A percentile compares a stretch with the other conserved stretches of the same genome.
Evolutionary conservation across 2,888 invertebrate genomes (phyloP).

Genomic region (Morpho achilles): DNA sequence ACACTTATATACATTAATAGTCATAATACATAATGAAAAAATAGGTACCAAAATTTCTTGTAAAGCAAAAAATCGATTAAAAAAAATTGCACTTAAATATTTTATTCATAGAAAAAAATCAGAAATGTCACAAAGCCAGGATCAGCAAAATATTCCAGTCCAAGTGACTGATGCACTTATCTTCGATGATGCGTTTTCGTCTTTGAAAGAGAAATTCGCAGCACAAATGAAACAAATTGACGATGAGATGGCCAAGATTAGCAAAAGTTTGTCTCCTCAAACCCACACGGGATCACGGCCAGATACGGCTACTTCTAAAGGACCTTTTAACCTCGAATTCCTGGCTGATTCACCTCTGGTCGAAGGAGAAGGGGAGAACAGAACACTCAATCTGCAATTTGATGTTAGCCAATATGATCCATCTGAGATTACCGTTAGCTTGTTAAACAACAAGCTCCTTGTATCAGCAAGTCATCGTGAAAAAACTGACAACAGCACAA

Average conservation of each 20-base stretch:
- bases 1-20: too few species aligned
- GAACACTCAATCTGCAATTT: slow-evolving; percentile 93
- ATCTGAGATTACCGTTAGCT: slow-evolving; percentile 81
- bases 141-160: slow-evolving; percentile 35
- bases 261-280: slow-evolving; percentile 6
- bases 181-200: slow-evolving; percentile 42
- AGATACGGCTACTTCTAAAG: slow-evolving; percentile 2
- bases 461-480: slow-evolving; percentile 97
- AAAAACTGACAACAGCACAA: slow-evolving; percentile 90
- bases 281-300: slow-evolving; percentile 1
- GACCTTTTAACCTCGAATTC: slow-evolving; percentile 33
- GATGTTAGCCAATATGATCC: slow-evolving; percentile 95
- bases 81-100: slow-evolving; percentile 8
- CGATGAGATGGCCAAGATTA: slow-evolving; percentile 45
- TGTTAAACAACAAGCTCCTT: slow-evolving; percentile 61
- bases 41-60: too few species aligned
- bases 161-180: slow-evolving; percentile 37
- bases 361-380: slow-evolving; percentile 91
- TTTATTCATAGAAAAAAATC: slow-evolving; percentile 3
- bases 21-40: too few species aligned
- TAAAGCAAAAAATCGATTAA: background rate
- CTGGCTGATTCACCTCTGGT: slow-evolving; percentile 86
- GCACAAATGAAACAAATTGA: slow-evolving; percentile 50
- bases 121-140: slow-evolving; percentile 25
- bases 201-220: slow-evolving; percentile 43